Evolutionary conservation across 2,888 invertebrate species (phyloP).

Genomic region (Rhagonycha lutea): DNA sequence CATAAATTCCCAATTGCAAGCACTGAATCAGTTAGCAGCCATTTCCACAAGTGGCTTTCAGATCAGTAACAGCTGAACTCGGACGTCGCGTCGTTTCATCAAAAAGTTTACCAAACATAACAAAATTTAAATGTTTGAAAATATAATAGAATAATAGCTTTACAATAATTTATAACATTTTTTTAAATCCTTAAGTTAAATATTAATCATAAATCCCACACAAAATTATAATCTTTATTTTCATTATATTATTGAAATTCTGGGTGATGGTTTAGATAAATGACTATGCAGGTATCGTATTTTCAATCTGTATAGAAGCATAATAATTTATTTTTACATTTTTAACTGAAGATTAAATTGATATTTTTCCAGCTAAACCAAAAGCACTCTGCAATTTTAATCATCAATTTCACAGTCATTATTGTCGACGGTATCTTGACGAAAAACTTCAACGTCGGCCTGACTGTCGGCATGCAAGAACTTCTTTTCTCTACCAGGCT

Average conservation of each 20-base stretch:
- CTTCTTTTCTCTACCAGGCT: conserved; percentile 59
- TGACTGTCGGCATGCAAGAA: conserved; percentile 72
- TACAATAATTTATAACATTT: neutral
- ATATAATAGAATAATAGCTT: neutral
- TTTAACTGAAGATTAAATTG: neutral
- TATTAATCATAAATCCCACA: neutral
- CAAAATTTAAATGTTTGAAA: neutral
- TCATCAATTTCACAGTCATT: conserved; percentile 45
- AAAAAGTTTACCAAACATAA: too few relatives aligned
- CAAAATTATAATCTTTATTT: neutral
- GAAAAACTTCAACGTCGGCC: conserved; percentile 73
- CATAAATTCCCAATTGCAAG: too few relatives aligned
- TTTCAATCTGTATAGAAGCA: neutral
- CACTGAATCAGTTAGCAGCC: too few relatives aligned
- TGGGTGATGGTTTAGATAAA: neutral
- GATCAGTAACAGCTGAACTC: too few relatives aligned
- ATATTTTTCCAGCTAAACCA: neutral
- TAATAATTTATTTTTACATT: neutral
- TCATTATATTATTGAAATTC: neutral
- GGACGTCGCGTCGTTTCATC: too few relatives aligned
- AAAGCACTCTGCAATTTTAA: neutral
- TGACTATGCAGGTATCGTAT: neutral
- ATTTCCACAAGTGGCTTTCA: too few relatives aligned
- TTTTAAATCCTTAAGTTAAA: neutral
- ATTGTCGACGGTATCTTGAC: conserved; percentile 67